These are phyloP conservation scores for Torymus aiolomorphi DNA, from an alignment of 2,888 invertebrate genomes.

Conservation along the genomic window DNA sequence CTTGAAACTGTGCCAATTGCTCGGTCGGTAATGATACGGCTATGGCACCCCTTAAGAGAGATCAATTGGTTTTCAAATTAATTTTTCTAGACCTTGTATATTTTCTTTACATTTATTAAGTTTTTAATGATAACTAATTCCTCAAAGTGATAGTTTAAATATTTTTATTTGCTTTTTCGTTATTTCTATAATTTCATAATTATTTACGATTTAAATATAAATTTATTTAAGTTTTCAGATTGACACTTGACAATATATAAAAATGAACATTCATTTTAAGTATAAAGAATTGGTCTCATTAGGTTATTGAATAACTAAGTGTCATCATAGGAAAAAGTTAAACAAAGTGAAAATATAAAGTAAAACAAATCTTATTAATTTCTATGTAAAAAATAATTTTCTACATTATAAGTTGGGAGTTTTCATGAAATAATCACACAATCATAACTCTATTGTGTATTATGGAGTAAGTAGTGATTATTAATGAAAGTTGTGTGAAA, in stretches of 20 bases:
- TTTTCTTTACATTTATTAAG: slow-evolving; percentile 30
- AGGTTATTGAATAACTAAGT: slow-evolving; percentile 47
- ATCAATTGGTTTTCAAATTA: slow-evolving; percentile 30
- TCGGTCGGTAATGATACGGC: no score
- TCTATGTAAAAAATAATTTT: slow-evolving; percentile 26
- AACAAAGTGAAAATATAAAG: slow-evolving; percentile 17
- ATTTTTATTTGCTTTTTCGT: slow-evolving; percentile 39
- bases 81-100: slow-evolving; percentile 33
- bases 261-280: slow-evolving; percentile 47
- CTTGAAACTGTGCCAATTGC: no score
- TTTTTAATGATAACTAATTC: slow-evolving; percentile 27
- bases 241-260: slow-evolving; percentile 51
- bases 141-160: slow-evolving; percentile 38
- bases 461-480: slow-evolving; percentile 34
- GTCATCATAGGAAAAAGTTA: slow-evolving; percentile 32
- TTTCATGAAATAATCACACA: background rate
- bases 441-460: slow-evolving; percentile 10
- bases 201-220: slow-evolving; percentile 36
- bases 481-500: slow-evolving; percentile 38
- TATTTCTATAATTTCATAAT: slow-evolving; percentile 47
- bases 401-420: slow-evolving; percentile 13
- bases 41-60: no score
- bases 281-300: slow-evolving; percentile 58
- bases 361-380: slow-evolving; percentile 15
- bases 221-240: slow-evolving; percentile 35